Conservation (phyloP, 2,888 invertebrate species). For the Apodemia zela region DNA sequence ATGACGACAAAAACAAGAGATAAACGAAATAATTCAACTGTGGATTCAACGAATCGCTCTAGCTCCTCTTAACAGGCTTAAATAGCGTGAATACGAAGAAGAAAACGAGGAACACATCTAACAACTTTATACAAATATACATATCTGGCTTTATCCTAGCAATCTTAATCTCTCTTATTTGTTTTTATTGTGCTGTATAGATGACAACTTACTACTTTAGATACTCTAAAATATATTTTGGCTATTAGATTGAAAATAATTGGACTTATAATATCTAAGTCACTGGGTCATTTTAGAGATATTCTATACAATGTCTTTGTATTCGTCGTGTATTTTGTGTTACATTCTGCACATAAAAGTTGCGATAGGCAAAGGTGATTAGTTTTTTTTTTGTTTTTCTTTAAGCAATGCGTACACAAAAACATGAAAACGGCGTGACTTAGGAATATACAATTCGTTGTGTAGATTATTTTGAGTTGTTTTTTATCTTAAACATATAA, state of each 20-base stretch:
- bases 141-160: background rate
- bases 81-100: background rate
- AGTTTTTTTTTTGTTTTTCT: no score
- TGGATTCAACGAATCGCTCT: no score
- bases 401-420: no score
- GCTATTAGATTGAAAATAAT: no score
- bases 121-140: background rate
- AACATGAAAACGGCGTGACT: no score
- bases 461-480: no score
- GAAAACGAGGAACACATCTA: background rate
- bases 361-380: no score
- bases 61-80: background rate
- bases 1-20: no score
- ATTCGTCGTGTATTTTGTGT: background rate
- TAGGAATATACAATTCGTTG: no score
- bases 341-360: no score
- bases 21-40: no score
- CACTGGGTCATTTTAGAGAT: background rate
- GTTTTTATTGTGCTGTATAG: background rate
- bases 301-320: background rate
- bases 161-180: background rate
- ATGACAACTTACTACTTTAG: background rate
- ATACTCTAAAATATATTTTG: background rate
- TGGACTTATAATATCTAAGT: background rate
- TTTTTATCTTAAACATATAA: no score